Percentiles rank a stretch among this genome's conserved stretches.
phyloP scores from a whole-genome alignment of 2,113 vertebrate genomes.

The Trinectes maculatus region DNA sequence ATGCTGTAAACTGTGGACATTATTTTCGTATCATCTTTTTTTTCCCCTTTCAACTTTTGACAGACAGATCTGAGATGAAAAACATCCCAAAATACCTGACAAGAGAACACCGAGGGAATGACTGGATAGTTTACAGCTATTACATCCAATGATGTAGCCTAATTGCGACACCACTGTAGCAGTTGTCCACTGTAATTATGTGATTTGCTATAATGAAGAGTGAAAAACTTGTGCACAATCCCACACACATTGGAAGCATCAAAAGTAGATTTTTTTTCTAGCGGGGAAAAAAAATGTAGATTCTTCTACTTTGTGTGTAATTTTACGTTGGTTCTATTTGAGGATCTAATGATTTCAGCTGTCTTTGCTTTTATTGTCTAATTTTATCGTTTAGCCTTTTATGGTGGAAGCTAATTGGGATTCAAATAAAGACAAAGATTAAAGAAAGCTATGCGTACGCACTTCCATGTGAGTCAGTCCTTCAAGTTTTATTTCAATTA shows the following conservation, averaged over 20 bases:
- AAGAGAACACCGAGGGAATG: neutral
- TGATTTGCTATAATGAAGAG: neutral
- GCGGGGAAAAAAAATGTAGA: neutral
- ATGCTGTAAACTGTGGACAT: neutral
- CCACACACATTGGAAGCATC: neutral
- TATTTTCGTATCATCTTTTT: neutral
- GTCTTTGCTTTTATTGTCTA: neutral
- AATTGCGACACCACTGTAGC: neutral
- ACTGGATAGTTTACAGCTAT: neutral
- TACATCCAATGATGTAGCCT: neutral
- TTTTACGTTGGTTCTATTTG: neutral
- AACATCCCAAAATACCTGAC: neutral
- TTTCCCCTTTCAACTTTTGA: neutral
- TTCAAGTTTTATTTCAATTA: neutral
- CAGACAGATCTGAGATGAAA: neutral
- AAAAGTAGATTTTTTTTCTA: neutral
- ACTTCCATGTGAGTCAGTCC: neutral
- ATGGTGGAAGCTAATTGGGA: conserved; percentile 4
- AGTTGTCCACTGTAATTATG: neutral
- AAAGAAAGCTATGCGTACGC: neutral
- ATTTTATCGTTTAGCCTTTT: neutral
- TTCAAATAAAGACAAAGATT: conserved; percentile 3
- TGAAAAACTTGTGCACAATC: neutral
- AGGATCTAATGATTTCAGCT: neutral
- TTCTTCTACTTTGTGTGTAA: neutral